A percentile compares a stretch with the other conserved stretches of the same genome.
Conservation (phyloP, 2,888 invertebrate genomes). For the Capitulum mitella region DNA sequence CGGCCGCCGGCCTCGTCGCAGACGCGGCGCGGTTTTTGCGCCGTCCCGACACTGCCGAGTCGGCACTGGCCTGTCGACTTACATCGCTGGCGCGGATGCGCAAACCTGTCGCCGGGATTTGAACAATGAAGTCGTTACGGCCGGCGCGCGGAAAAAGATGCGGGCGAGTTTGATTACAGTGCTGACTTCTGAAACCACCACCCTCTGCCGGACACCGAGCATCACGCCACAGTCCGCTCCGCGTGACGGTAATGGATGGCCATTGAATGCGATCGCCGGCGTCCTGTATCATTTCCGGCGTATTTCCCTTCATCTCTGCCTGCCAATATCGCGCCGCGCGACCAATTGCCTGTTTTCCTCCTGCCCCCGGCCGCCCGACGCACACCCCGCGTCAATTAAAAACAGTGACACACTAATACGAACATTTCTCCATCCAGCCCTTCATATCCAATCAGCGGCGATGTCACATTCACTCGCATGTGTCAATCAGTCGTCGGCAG, state of each 20-base stretch:
- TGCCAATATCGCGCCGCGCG: background rate
- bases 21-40: too few relatives aligned
- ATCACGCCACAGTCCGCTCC: background rate
- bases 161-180: background rate
- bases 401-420: slow-evolving; percentile 2
- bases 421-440: slow-evolving; percentile 19
- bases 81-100: background rate
- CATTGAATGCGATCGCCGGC: background rate
- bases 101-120: background rate
- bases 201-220: background rate
- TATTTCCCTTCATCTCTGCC: background rate
- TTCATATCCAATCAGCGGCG: slow-evolving; percentile 13
- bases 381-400: slow-evolving; percentile 12
- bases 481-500: slow-evolving; percentile 2
- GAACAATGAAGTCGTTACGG: background rate
- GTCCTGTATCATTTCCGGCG: background rate
- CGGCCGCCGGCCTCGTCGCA: too few relatives aligned
- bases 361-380: background rate
- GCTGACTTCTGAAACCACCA: background rate
- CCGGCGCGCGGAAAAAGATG: background rate
- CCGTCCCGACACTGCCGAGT: background rate
- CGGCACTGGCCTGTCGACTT: too few relatives aligned
- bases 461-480: slow-evolving; percentile 12
- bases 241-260: slow-evolving; percentile 1
- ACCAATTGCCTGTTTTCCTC: background rate